Evolutionary conservation across 2,888 invertebrate species (phyloP), one percentile per base, ranked within the genome.

Genomic region (Protophormia terraenovae): DNA sequence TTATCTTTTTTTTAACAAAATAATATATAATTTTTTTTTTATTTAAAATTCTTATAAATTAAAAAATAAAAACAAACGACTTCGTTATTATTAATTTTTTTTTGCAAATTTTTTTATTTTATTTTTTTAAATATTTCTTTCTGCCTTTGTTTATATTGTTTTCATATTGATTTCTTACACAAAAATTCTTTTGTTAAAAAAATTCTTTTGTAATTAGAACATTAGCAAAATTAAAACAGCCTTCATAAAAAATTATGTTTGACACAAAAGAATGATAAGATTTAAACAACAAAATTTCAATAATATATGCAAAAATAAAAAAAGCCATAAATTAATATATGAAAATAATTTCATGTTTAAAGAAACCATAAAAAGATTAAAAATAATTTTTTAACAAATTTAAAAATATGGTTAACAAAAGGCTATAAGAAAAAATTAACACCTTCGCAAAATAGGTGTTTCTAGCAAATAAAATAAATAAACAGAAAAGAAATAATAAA

Each of bases 321-420:
- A 67, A 67, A 29, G 2, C 8, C 22, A 47, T 67, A 47, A 47
- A 66, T 66, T 45, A 24, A 10, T n/a, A 16, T 66, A 27, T 8
- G 27, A 24, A 67, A 16, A 53, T 5, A 19, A n/a, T 50, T 50
- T 60, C 45, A 72, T 16, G 41, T 19, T 58, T 60, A 27, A 60
- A 8, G 72, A 72, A 45, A 72, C 72, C 72, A 45, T 72, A 72
- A 58, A 72, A 62, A 41, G 16, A 58, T 58, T 45, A 2, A 10
- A 53, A 12, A 27, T 53, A 41, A 3, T 8, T 62, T 38, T 62
- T 27, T 12, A n/a, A 66, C 16, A 67, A 47, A 29, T 32, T 67
- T 32, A 29, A 58, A 29, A 60, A 71, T n/a, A n/a, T 7, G n/a
- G 55, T 53, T 55, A 71, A 41, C 71, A 55, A 38, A 55, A 27